A percentile compares a stretch with the other conserved stretches of the same genome.
These are phyloP conservation scores for Chloroclystis v-ata DNA, from an alignment of 2,888 invertebrate genomes.

Conservation along the genomic window DNA sequence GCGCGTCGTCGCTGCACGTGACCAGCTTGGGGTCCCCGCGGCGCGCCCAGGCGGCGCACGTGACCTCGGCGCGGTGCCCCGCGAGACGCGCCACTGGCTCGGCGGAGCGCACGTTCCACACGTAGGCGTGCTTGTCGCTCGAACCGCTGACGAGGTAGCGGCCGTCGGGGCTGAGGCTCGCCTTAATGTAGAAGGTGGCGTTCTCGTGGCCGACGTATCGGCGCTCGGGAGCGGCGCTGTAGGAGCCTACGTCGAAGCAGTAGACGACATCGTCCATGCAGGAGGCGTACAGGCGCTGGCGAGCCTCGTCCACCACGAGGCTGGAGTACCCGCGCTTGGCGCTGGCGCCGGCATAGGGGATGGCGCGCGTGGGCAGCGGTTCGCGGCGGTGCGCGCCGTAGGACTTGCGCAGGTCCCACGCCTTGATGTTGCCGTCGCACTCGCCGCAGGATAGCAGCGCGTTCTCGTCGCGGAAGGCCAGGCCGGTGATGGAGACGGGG, in stretches of 20 bases:
- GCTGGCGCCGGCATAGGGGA: conserved; percentile 86
- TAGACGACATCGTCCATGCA: conserved; percentile 93
- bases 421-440: conserved; percentile 90
- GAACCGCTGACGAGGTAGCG: conserved; percentile 92
- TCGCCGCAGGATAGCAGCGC: conserved; percentile 91
- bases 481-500: conserved; percentile 87
- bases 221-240: conserved; percentile 80
- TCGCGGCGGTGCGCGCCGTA: conserved; percentile 83
- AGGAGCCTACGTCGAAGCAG: conserved; percentile 87
- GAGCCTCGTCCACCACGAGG: conserved; percentile 83
- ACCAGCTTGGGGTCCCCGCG: conserved; percentile 79
- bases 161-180: conserved; percentile 88
- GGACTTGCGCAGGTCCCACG: conserved; percentile 92
- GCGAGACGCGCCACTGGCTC: conserved; percentile 82
- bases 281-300: conserved; percentile 86
- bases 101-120: conserved; percentile 85
- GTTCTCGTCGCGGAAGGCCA: conserved; percentile 88
- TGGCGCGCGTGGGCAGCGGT: conserved; percentile 83
- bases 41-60: conserved; percentile 89
- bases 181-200: conserved; percentile 90
- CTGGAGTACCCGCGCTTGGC: conserved; percentile 86
- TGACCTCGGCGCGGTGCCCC: conserved; percentile 92
- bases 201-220: conserved; percentile 86
- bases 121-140: conserved; percentile 89
- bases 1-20: conserved; percentile 90